A percentile compares a stretch with the other conserved stretches of the same genome.
These are phyloP conservation scores for Papilio elwesi DNA, from an alignment of 2,888 invertebrate genomes.

Conservation along the genomic window DNA sequence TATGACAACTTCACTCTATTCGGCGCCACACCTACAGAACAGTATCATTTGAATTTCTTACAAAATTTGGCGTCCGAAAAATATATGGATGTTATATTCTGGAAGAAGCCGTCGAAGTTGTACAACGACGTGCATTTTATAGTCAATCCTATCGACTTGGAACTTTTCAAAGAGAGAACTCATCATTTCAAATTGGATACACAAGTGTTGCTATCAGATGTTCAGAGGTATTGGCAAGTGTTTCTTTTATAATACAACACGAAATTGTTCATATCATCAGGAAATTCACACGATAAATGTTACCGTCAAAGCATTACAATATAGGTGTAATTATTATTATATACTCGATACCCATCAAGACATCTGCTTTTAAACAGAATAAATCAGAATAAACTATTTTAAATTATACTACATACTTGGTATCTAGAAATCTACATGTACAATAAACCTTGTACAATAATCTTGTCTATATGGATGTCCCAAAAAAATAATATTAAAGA, in stretches of 20 bases:
- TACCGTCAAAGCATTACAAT: no score
- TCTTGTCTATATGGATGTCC: no score
- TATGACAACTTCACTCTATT: slow-evolving; percentile 62
- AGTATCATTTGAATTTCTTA: slow-evolving; percentile 64
- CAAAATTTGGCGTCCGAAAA: slow-evolving; percentile 59
- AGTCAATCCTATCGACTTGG: slow-evolving; percentile 56
- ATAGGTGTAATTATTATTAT: no score
- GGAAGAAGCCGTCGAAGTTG: slow-evolving; percentile 63
- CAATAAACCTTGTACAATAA: no score
- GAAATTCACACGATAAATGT: no score
- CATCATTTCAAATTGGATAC: slow-evolving; percentile 57
- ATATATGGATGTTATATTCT: slow-evolving; percentile 64
- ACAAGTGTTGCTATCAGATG: slow-evolving; percentile 50
- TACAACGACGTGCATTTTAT: slow-evolving; percentile 61
- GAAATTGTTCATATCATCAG: no score
- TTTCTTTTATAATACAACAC: neutral
- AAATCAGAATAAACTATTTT: no score
- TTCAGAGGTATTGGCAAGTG: slow-evolving; percentile 58
- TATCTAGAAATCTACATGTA: no score
- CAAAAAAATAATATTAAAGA: no score
- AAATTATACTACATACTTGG: no score
- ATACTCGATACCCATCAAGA: no score
- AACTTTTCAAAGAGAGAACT: slow-evolving; percentile 59
- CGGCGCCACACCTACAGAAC: slow-evolving; percentile 51
- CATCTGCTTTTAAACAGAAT: no score